These are phyloP conservation scores for Leptothorax acervorum DNA, from an alignment of 2,888 invertebrate genomes.

Conservation along the genomic window DNA sequence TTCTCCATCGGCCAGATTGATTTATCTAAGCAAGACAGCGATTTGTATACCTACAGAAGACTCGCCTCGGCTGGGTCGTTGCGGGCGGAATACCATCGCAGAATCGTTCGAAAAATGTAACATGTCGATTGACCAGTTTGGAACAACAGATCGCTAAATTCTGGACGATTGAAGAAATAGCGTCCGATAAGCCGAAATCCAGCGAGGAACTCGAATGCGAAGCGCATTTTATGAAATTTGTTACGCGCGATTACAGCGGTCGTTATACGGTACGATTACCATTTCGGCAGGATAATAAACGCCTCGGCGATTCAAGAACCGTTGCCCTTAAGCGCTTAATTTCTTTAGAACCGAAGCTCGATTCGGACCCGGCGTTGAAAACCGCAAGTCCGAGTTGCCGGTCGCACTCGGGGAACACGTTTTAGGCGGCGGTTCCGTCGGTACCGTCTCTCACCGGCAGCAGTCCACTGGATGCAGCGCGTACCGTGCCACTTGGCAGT, in stretches of 20 bases:
- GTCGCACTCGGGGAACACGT: too few relatives aligned
- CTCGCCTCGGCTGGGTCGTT: too few relatives aligned
- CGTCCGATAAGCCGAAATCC: too few relatives aligned
- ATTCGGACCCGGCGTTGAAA: background rate
- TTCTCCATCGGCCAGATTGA: too few relatives aligned
- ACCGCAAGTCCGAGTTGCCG: background rate
- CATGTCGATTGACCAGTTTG: too few relatives aligned
- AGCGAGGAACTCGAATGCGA: too few relatives aligned
- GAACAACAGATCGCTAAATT: too few relatives aligned
- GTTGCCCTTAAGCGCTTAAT: background rate
- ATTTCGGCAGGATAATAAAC: background rate
- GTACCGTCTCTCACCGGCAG: slow-evolving; percentile 61
- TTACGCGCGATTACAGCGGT: background rate
- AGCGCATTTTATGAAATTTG: background rate
- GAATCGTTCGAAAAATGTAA: too few relatives aligned
- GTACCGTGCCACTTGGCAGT: slow-evolving; percentile 29
- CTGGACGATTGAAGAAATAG: too few relatives aligned
- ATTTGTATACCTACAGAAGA: too few relatives aligned
- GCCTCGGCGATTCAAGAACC: background rate
- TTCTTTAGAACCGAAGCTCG: background rate
- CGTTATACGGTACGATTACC: background rate
- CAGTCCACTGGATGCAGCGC: slow-evolving; percentile 25
- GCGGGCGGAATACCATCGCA: too few relatives aligned
- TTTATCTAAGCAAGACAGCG: too few relatives aligned
- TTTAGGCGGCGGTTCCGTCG: slow-evolving; percentile 57